Conservation (phyloP, 2,888 invertebrate genomes). For the Thecocarcelia acutangulata region DNA sequence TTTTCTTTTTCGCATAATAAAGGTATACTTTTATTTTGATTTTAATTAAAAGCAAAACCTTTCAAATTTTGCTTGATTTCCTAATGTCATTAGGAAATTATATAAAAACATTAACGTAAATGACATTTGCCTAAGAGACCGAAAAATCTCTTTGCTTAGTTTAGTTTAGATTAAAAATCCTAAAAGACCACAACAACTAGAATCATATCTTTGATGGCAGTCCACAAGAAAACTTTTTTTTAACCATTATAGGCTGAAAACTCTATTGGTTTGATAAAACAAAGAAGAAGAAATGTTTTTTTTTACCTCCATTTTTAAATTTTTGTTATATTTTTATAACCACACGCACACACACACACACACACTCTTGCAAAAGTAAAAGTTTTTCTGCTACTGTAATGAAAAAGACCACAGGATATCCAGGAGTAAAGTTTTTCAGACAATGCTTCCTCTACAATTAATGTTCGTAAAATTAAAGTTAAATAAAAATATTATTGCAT, state of each 20-base stretch:
- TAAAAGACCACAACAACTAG: slow-evolving; percentile 42
- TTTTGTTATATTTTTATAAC: slow-evolving; percentile 2
- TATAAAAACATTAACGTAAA: slow-evolving; percentile 65
- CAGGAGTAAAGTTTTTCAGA: slow-evolving; percentile 60
- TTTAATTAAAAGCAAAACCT: background rate
- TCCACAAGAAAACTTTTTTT: slow-evolving; percentile 9
- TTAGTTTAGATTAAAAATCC: background rate
- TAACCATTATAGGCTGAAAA: slow-evolving; percentile 30
- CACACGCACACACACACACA: slow-evolving; percentile 3
- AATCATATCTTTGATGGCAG: slow-evolving; percentile 27
- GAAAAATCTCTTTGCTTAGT: background rate
- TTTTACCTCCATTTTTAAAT: background rate
- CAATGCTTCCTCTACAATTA: slow-evolving; percentile 64
- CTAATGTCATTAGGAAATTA: slow-evolving; percentile 65
- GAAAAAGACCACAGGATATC: slow-evolving; percentile 62
- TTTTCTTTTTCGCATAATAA: too few species aligned
- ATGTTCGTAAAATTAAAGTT: slow-evolving; percentile 48
- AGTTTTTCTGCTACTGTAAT: slow-evolving; percentile 43
- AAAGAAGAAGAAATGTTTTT: slow-evolving; percentile 14
- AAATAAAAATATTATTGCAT: slow-evolving; percentile 40
- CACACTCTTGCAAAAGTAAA: slow-evolving; percentile 9
- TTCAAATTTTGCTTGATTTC: slow-evolving; percentile 54
- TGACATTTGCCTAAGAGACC: slow-evolving; percentile 51
- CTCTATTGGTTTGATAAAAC: slow-evolving; percentile 25
- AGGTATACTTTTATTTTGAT: background rate